phyloP scores from a whole-genome alignment of 2,797 vertebrate genomes.

The Phrynocephalus guinanensis region DNA sequence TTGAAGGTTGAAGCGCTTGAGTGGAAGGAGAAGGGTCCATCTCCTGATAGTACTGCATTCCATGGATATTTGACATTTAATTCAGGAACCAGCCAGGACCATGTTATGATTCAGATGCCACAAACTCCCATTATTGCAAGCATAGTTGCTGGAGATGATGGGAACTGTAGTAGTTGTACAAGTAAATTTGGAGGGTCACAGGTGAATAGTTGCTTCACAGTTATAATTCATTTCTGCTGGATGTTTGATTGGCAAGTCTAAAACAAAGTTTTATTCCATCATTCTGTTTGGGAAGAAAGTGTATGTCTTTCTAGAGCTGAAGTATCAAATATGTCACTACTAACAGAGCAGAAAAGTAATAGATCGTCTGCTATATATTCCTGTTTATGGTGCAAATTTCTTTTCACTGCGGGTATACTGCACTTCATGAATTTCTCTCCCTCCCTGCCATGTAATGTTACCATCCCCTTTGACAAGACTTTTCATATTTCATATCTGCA shows the following conservation, averaged over 20 bases:
- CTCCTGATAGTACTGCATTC: not conserved
- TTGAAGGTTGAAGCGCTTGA: not conserved
- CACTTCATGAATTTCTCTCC: not conserved
- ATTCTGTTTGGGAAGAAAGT: not conserved
- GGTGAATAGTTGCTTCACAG: not conserved
- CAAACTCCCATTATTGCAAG: not conserved
- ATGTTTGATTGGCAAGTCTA: not conserved
- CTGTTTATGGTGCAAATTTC: not conserved
- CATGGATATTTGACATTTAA: not conserved
- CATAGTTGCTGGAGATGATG: not conserved
- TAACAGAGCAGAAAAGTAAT: too few species aligned
- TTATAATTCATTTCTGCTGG: not conserved
- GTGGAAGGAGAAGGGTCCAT: not conserved
- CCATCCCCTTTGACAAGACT: not conserved
- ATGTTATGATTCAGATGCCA: not conserved
- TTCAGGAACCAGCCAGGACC: not conserved
- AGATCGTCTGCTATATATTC: not conserved
- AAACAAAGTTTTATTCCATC: not conserved
- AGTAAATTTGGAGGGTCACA: not conserved
- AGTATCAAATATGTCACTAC: not conserved
- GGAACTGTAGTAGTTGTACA: not conserved
- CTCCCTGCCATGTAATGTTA: not conserved
- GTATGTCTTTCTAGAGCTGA: not conserved
- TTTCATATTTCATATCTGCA: not conserved
- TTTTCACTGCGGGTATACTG: not conserved